A percentile compares a stretch with the other conserved stretches of the same genome.
Evolutionary conservation across 1,140 invertebrate genomes (phyloP).

Genomic region (Druon quercuslanigerum): DNA sequence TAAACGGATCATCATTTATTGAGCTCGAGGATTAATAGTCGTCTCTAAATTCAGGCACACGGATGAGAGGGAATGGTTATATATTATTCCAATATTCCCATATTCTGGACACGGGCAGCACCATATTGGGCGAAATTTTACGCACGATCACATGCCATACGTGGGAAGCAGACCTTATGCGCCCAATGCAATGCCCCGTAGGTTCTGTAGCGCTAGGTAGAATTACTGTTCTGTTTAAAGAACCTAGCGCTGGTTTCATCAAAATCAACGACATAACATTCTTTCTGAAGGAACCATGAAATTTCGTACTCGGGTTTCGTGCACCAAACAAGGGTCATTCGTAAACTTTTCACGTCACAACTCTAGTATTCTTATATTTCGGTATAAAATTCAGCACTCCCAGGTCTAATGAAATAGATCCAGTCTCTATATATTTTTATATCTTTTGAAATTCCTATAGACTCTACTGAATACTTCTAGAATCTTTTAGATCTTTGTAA

Average conservation of each 20-base stretch:
- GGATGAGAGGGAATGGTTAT: conserved; percentile 6
- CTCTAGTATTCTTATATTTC: neutral
- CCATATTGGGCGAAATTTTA: conserved; percentile 27
- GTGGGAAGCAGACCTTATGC: conserved; percentile 1
- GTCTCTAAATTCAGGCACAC: neutral
- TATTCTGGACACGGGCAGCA: conserved; percentile 28
- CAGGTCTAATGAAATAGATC: neutral
- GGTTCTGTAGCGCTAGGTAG: neutral
- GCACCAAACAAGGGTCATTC: neutral
- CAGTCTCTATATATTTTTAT: neutral
- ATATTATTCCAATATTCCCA: conserved; percentile 33
- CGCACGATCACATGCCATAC: conserved; percentile 29
- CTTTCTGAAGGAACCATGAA: neutral
- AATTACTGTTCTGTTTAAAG: conserved; percentile 5
- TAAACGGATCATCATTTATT: no score
- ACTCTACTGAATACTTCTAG: no score
- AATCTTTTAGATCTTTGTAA: no score
- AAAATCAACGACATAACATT: conserved; percentile 17
- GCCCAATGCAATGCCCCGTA: conserved; percentile 1
- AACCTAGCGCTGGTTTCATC: neutral
- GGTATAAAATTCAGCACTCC: neutral
- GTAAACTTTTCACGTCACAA: conserved; percentile 23
- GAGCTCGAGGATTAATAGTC: no score
- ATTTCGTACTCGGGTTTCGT: conserved; percentile 1
- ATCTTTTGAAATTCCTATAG: no score